Percentiles rank a stretch among this genome's conserved stretches.
These are phyloP conservation scores for Anarsia innoxiella DNA, from an alignment of 2,888 invertebrate species.

Conservation along the genomic window DNA sequence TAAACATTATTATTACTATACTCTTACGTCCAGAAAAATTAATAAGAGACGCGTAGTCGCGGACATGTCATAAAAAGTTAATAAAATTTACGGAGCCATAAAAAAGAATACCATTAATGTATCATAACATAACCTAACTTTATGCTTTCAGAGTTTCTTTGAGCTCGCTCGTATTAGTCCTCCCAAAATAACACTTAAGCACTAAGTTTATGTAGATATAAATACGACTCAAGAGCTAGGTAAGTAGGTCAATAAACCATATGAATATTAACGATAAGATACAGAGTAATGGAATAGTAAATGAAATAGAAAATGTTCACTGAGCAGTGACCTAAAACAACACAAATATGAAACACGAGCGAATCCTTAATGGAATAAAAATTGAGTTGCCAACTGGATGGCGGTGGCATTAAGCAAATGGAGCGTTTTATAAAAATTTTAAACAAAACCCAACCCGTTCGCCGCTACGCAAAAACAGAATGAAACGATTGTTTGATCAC, in stretches of 20 bases:
- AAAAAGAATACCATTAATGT: slow-evolving; percentile 48
- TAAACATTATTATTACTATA: slow-evolving; percentile 17
- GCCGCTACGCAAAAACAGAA: slow-evolving; percentile 36
- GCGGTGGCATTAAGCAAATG: slow-evolving; percentile 41
- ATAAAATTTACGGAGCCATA: slow-evolving; percentile 50
- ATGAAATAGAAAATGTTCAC: too few relatives aligned
- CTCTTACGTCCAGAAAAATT: slow-evolving; percentile 33
- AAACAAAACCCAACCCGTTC: slow-evolving; percentile 35
- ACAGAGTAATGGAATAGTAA: too few relatives aligned
- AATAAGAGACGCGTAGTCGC: slow-evolving; percentile 37
- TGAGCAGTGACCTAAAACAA: slow-evolving; percentile 1
- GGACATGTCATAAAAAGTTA: slow-evolving; percentile 50
- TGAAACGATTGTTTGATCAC: slow-evolving; percentile 60
- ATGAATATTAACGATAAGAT: too few relatives aligned
- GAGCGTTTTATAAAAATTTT: slow-evolving; percentile 28
- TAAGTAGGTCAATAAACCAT: too few relatives aligned
- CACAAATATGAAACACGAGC: slow-evolving; percentile 16
- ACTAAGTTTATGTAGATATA: too few relatives aligned
- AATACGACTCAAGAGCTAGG: too few relatives aligned
- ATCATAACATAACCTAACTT: slow-evolving; percentile 24
- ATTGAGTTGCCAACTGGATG: slow-evolving; percentile 27
- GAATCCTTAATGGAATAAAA: slow-evolving; percentile 27
- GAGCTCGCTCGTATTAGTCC: too few relatives aligned
- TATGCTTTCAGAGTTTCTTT: slow-evolving; percentile 15
- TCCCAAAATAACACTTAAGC: too few relatives aligned